phyloP scores from a whole-genome alignment of 1,140 invertebrate genomes.

The Lepidurus arcticus region DNA sequence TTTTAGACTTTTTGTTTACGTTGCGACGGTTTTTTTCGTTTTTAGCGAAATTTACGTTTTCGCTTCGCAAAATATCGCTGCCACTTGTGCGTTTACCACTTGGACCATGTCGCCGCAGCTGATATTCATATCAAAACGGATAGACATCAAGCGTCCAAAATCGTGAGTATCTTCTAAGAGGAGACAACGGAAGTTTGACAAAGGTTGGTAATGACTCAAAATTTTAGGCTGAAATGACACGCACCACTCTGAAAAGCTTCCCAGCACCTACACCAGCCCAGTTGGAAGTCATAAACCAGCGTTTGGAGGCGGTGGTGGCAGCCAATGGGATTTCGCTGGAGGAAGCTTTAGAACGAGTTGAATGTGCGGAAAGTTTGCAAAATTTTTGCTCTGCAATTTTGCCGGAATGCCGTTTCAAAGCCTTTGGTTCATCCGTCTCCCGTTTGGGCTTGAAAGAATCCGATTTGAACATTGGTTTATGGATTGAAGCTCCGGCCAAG shows the following conservation, averaged over 20 bases:
- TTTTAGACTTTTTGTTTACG: neutral
- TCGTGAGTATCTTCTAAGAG: neutral
- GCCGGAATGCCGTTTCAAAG: neutral
- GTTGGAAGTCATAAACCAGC: neutral
- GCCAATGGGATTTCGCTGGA: neutral
- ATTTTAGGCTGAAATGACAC: neutral
- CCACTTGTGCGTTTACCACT: neutral
- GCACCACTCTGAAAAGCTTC: neutral
- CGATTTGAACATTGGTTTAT: neutral
- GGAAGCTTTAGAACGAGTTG: neutral
- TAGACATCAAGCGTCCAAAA: neutral
- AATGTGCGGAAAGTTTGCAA: neutral
- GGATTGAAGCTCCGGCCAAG: neutral
- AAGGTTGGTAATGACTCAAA: neutral
- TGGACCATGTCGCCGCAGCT: neutral
- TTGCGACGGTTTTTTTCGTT: neutral
- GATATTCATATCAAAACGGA: neutral
- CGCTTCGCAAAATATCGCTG: neutral
- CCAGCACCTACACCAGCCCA: neutral
- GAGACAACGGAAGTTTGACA: neutral
- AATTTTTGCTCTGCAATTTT: neutral
- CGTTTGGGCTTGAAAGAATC: constrained; percentile 14
- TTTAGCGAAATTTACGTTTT: neutral
- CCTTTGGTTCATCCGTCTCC: neutral
- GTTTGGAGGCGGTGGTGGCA: neutral